Evolutionary conservation across 2,888 invertebrate genomes (phyloP), one percentile per base, ranked within the genome.

Genomic region (Cryptocheilus praepositus): DNA sequence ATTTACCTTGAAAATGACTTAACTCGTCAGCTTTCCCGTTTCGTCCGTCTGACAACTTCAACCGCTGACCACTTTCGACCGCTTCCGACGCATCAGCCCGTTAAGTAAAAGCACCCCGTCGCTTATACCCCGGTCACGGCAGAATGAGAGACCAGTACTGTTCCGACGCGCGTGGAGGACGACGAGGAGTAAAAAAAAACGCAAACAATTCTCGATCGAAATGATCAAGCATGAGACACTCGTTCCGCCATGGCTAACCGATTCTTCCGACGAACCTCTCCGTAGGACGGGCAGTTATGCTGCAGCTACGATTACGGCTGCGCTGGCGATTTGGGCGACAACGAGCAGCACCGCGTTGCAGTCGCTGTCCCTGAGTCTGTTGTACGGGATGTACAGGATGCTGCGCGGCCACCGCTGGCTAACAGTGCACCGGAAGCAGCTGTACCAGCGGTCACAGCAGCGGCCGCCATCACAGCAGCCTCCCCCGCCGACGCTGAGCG

Each of bases 291-390:
- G 86, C 88, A 89, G 85, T 88, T 90, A 84, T 90, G 90, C 89
- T 90, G 90, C 86, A 89, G 89, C 88, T 90, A 89, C 88, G 89
- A 89, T 89, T 88, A 89, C 86, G 86, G 88, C 86, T 90, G 90
- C 83, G 84, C 87, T 88, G 85, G 85, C 83, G 82, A 88, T 86
- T 71, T 85, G 85, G 87, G 79, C 72, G 72, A 81, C 81, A 69
- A 80, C 75, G 61, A 71, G 64, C 80, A 79, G 71, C 81, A 81
- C 77, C 77, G 70, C 76, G 64, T 77, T 76, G 28, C 81, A 80
- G 49, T 80, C 82, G 62, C 71, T 84, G 69, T 66, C 82, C 75
- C 68, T 81, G 73, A 76, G 74, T 58, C 77, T 86, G 56, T 75
- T 75, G 43, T 76, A 80, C 73, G 70, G 69, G 65, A 70, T 79